Evolutionary conservation across 2,888 invertebrate species (phyloP).

Genomic region (Proisotoma minuta): DNA sequence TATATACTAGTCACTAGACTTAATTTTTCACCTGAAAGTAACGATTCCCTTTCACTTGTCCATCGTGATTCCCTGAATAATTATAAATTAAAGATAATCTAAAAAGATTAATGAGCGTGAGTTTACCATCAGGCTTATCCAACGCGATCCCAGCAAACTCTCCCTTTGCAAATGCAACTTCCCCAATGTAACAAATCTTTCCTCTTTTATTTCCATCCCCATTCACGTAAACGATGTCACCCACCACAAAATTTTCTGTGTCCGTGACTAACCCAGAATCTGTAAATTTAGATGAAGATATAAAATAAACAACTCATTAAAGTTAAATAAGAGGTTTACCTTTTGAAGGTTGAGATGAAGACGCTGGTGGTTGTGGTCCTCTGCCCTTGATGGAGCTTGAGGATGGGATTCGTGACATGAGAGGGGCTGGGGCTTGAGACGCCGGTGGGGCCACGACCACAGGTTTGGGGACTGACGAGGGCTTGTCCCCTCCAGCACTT

Average conservation of each 20-base stretch:
- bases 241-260: constrained; percentile 86
- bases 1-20: background rate
- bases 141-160: constrained; percentile 98
- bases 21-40: constrained; percentile 55
- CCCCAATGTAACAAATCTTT: constrained; percentile 87
- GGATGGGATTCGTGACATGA: constrained; percentile 25
- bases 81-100: background rate
- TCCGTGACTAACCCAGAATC: constrained; percentile 53
- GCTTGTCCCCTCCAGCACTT: background rate
- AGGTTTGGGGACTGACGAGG: constrained; percentile 11
- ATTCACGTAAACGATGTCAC: constrained; percentile 89
- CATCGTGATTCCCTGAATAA: constrained; percentile 95
- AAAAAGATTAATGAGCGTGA: background rate
- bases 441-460: background rate
- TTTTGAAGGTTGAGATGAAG: constrained; percentile 21
- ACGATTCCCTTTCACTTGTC: constrained; percentile 82
- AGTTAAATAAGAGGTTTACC: constrained; percentile 8
- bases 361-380: background rate
- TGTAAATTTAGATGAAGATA: background rate
- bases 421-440: constrained; percentile 6
- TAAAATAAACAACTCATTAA: background rate
- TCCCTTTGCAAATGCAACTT: constrained; percentile 94
- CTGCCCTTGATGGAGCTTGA: constrained; percentile 18
- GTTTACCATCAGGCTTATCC: constrained; percentile 83
- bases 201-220: constrained; percentile 74